phyloP scores from a whole-genome alignment of 2,888 invertebrate genomes.

The Atethmia centrago region DNA sequence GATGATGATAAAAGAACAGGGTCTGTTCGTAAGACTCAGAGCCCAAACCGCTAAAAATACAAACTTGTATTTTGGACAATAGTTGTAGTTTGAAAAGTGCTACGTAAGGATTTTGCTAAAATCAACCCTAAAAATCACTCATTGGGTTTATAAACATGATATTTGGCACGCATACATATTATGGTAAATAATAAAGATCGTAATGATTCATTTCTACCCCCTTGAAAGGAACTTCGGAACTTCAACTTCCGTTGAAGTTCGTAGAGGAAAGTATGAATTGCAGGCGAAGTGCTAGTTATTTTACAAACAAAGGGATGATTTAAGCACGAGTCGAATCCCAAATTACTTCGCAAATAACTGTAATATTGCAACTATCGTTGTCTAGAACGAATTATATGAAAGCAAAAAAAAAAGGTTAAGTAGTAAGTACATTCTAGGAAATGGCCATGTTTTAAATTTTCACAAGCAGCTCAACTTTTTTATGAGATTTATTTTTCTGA shows the following conservation, averaged over 20 bases:
- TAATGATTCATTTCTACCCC: not conserved
- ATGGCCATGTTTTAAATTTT: not conserved
- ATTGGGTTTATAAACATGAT: not conserved
- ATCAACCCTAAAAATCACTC: not conserved
- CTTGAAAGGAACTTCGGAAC: not conserved
- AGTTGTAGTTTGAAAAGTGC: no score
- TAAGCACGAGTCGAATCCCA: not conserved
- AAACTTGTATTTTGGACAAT: no score
- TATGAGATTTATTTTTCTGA: not conserved
- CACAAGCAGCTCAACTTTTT: not conserved
- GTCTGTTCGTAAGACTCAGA: no score
- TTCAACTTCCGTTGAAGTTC: not conserved
- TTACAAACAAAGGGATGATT: not conserved
- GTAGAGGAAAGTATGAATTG: not conserved
- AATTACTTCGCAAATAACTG: not conserved
- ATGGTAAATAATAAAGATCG: not conserved
- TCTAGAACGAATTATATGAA: not conserved
- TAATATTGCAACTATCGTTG: constrained; percentile 6
- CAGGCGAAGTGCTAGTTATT: not conserved
- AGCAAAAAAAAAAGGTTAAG: not conserved
- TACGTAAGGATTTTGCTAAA: no score
- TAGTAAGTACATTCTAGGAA: not conserved
- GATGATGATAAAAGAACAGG: no score
- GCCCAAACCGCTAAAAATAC: no score
- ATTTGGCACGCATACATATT: no score